Evolutionary conservation across 2,797 vertebrate species (phyloP).

Genomic region (Tadarida brasiliensis): DNA sequence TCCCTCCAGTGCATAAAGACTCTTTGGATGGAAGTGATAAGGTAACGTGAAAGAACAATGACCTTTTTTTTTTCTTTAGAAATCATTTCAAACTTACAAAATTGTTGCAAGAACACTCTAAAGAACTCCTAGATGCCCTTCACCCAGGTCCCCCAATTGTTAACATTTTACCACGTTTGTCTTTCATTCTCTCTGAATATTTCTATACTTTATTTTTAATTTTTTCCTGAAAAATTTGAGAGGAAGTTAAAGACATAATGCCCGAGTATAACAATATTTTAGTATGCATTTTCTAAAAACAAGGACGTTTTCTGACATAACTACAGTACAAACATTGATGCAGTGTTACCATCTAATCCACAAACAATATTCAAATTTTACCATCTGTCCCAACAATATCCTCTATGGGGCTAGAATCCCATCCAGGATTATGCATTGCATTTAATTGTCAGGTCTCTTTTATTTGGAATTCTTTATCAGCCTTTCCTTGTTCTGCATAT

Average conservation of each 20-base stretch:
- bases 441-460: background rate
- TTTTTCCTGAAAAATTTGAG: slow-evolving; percentile 7
- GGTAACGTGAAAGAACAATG: background rate
- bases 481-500: background rate
- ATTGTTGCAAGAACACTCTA: background rate
- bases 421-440: background rate
- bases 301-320: background rate
- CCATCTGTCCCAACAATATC: slow-evolving; percentile 3
- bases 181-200: background rate
- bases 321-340: background rate
- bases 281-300: background rate
- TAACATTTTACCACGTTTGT: background rate
- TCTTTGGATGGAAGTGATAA: background rate
- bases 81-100: slow-evolving; percentile 55
- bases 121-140: background rate
- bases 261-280: slow-evolving; percentile 1
- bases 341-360: background rate
- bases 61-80: background rate
- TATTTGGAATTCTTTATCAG: slow-evolving; percentile 1
- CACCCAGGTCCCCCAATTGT: background rate
- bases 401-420: background rate
- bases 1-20: background rate
- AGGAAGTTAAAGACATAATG: background rate
- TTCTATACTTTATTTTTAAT: background rate
- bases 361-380: slow-evolving; percentile 36